Evolutionary conservation across 2,888 invertebrate genomes (phyloP).

Genomic region (Spialia ferax): DNA sequence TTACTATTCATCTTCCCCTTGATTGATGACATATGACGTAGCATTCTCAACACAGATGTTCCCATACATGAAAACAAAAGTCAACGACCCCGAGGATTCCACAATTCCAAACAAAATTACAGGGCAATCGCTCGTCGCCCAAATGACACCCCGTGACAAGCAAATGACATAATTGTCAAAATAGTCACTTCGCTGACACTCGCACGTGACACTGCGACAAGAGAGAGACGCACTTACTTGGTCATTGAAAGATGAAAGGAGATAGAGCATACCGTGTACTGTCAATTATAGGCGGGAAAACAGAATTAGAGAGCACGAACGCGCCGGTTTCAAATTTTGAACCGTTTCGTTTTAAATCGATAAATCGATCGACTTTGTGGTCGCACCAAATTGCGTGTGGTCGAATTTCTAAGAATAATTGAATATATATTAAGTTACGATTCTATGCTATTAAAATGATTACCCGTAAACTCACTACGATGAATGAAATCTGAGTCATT

Average conservation of each 20-base stretch:
- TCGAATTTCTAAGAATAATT: constrained; percentile 82
- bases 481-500: constrained; percentile 76
- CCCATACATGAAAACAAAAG: constrained; percentile 74
- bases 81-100: constrained; percentile 79
- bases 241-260: constrained; percentile 49
- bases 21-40: constrained; percentile 25
- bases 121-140: constrained; percentile 82
- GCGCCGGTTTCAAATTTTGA: constrained; percentile 83
- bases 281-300: constrained; percentile 86
- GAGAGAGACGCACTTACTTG: constrained; percentile 59
- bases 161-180: constrained; percentile 87
- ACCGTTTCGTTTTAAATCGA: constrained; percentile 84
- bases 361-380: constrained; percentile 82
- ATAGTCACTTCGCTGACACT: constrained; percentile 81
- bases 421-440: constrained; percentile 78
- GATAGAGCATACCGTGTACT: constrained; percentile 73
- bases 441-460: constrained; percentile 77
- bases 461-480: constrained; percentile 55
- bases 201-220: constrained; percentile 79
- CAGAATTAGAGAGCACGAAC: constrained; percentile 81
- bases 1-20: constrained; percentile 1
- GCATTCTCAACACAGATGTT: constrained; percentile 67
- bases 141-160: constrained; percentile 84
- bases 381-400: constrained; percentile 77
- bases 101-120: constrained; percentile 82